Percentiles rank a stretch among this genome's conserved stretches.
Evolutionary conservation across 2,888 invertebrate species (phyloP).

Genomic region (Scaptomyza caliginosa): DNA sequence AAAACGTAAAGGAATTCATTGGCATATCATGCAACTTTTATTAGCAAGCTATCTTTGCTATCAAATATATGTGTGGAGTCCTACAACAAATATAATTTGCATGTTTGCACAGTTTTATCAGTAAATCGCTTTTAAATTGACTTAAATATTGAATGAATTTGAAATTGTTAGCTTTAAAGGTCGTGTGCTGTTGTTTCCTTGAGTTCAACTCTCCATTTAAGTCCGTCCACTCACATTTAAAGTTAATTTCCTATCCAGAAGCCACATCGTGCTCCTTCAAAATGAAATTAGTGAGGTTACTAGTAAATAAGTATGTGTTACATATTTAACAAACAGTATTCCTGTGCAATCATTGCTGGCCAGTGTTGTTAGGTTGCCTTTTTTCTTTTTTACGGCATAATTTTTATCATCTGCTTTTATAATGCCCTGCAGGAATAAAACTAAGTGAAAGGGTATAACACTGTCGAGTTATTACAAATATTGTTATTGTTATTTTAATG

Average conservation of each 20-base stretch:
- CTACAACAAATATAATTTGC: not conserved
- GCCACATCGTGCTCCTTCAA: not conserved
- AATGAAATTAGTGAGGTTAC: constrained; percentile 47
- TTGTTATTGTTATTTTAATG: not conserved
- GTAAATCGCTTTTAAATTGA: not conserved
- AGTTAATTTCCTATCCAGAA: constrained; percentile 1
- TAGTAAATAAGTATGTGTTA: constrained; percentile 53
- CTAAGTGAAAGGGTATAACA: not conserved
- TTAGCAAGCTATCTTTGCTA: not conserved
- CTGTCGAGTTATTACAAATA: too few species aligned
- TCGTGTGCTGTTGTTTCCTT: not conserved
- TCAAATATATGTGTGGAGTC: not conserved
- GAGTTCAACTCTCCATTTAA: too few species aligned
- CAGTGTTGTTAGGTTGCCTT: constrained; percentile 21
- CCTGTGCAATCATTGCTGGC: constrained; percentile 57
- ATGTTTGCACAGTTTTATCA: not conserved
- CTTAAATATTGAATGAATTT: not conserved
- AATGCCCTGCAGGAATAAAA: constrained; percentile 16
- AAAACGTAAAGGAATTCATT: not conserved
- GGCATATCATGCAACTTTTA: not conserved
- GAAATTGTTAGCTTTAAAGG: not conserved
- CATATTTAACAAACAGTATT: constrained; percentile 57
- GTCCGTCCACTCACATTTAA: not conserved
- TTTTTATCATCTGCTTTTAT: constrained; percentile 44
- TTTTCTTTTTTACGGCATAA: constrained; percentile 42